Percentiles rank a stretch among this genome's conserved stretches.
Conservation (phyloP, 2,113 vertebrate species). For the Astur gentilis region DNA sequence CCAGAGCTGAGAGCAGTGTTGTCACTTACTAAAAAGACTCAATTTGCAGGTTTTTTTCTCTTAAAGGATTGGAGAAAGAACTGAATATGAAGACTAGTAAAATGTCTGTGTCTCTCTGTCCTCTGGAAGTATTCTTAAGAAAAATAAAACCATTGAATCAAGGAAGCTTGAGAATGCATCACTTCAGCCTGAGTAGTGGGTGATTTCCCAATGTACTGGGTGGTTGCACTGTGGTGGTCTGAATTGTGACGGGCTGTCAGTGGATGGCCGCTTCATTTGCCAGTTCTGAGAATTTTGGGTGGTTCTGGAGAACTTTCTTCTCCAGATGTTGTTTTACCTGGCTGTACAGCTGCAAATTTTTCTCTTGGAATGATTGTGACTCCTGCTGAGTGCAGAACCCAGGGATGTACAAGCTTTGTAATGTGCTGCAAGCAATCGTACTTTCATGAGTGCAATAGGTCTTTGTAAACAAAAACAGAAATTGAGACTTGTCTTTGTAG, state of each 20-base stretch:
- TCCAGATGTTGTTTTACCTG: not conserved
- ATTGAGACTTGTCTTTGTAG: not conserved
- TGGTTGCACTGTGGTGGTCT: not conserved
- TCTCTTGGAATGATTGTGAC: not conserved
- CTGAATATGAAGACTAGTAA: not conserved
- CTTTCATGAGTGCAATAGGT: not conserved
- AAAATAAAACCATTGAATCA: conserved; percentile 53
- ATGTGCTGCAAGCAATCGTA: rapidly evolving
- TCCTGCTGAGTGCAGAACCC: not conserved
- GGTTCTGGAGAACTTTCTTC: not conserved
- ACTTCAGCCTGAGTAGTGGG: not conserved
- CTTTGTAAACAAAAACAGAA: not conserved
- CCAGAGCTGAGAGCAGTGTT: not conserved
- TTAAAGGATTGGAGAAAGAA: not conserved
- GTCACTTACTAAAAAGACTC: not conserved
- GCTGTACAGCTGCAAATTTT: not conserved
- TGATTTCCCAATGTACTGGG: not conserved
- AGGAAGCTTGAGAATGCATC: not conserved
- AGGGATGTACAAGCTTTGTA: not conserved
- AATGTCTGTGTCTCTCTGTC: conserved; percentile 26
- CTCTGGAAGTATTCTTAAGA: conserved; percentile 47
- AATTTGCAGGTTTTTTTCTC: not conserved
- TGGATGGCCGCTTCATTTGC: not conserved
- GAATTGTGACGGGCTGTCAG: not conserved
- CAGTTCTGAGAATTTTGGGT: not conserved